These are phyloP conservation scores for Ciconia stormi DNA, from an alignment of 2,113 vertebrate genomes.

Conservation along the genomic window DNA sequence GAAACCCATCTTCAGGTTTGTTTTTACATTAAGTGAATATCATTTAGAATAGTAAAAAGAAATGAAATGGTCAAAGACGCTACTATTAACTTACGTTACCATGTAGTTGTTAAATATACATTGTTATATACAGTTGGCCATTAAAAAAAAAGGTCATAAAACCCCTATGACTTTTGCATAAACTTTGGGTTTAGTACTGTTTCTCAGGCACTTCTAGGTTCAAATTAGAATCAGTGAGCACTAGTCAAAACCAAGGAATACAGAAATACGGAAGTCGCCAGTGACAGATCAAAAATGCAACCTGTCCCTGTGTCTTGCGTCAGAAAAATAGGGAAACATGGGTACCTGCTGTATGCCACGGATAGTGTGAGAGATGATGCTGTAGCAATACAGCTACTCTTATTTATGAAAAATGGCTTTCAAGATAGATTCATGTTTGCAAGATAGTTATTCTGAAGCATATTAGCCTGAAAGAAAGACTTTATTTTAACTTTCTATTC, in stretches of 20 bases:
- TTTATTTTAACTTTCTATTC: neutral
- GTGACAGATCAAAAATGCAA: neutral
- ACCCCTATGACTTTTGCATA: neutral
- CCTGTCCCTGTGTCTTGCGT: neutral
- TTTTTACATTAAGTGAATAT: neutral
- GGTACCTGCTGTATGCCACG: neutral
- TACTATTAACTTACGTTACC: neutral
- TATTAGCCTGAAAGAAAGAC: neutral
- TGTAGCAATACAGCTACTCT: neutral
- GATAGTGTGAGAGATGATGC: fast-evolving
- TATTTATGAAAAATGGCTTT: neutral
- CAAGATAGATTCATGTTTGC: neutral
- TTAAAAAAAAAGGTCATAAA: neutral
- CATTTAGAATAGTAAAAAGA: neutral
- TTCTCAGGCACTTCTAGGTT: neutral
- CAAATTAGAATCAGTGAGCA: neutral
- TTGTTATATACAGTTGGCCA: neutral
- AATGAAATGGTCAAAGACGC: neutral
- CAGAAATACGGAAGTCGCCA: neutral
- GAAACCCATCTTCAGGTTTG: neutral
- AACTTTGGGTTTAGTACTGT: neutral
- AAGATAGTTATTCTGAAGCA: neutral
- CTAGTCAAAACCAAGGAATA: neutral
- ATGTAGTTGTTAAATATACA: neutral
- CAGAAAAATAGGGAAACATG: neutral